Evolutionary conservation across 2,113 vertebrate genomes (phyloP).

Genomic region (Ondatra zibethicus): DNA sequence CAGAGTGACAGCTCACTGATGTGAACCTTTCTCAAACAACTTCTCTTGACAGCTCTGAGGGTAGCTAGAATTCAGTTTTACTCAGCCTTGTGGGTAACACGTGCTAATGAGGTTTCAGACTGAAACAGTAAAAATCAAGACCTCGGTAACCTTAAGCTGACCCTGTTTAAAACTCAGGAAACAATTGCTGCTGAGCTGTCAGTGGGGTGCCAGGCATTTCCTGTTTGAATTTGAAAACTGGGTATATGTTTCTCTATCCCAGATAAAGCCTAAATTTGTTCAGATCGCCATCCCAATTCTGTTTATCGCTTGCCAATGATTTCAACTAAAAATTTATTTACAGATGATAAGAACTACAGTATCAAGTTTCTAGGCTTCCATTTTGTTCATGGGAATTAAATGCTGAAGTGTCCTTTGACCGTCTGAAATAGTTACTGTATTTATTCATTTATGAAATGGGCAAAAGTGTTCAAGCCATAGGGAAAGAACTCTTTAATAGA

Average conservation of each 20-base stretch:
- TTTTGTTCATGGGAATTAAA: slow-evolving; percentile 30
- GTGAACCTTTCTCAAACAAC: neutral
- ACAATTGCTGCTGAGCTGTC: neutral
- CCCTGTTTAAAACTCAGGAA: slow-evolving; percentile 24
- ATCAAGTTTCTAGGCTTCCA: neutral
- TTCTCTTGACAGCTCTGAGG: slow-evolving; percentile 10
- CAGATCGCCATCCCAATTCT: slow-evolving; percentile 55
- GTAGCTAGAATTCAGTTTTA: neutral
- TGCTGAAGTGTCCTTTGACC: neutral
- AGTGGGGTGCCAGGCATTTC: slow-evolving; percentile 23
- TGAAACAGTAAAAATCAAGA: neutral
- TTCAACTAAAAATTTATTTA: slow-evolving; percentile 50
- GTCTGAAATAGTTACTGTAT: slow-evolving; percentile 11
- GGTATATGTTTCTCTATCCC: slow-evolving; percentile 7
- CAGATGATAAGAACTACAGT: neutral
- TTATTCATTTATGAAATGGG: slow-evolving; percentile 43
- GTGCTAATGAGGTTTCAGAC: slow-evolving; percentile 1
- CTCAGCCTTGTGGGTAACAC: neutral
- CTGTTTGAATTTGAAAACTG: slow-evolving; percentile 61
- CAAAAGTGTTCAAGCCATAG: slow-evolving; percentile 13
- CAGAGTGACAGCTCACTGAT: neutral
- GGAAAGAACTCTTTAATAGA: neutral
- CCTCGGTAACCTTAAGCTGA: slow-evolving; percentile 16
- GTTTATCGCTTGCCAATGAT: slow-evolving; percentile 61
- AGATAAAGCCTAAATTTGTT: slow-evolving; percentile 22